phyloP scores from a whole-genome alignment of 2,888 invertebrate species.

The Ormyrus nitidulus region DNA sequence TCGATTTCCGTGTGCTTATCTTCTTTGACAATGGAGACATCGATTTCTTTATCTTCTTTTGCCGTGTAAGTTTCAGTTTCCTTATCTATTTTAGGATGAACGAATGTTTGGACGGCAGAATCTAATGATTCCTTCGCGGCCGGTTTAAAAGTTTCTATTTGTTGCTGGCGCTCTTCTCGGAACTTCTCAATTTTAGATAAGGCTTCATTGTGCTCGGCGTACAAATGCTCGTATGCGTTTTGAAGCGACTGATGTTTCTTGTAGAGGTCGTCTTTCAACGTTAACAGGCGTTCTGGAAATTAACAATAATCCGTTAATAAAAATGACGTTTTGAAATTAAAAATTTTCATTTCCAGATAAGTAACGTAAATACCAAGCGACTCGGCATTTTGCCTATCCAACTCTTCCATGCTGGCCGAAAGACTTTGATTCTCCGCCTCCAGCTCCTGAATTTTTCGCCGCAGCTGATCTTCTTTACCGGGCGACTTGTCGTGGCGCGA shows the following conservation, averaged over 20 bases:
- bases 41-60: conserved; percentile 29
- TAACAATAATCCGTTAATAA: conserved; percentile 1
- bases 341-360: too few species aligned
- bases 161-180: conserved; percentile 6
- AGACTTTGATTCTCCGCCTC: conserved; percentile 79
- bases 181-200: conserved; percentile 64
- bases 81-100: conserved; percentile 29
- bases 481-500: conserved; percentile 4
- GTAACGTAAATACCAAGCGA: conserved; percentile 77
- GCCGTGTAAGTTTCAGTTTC: conserved; percentile 40
- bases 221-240: conserved; percentile 76
- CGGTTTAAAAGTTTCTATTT: conserved; percentile 32
- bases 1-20: conserved; percentile 5
- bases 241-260: conserved; percentile 78
- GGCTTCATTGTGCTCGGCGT: conserved; percentile 71
- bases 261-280: conserved; percentile 75
- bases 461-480: conserved; percentile 64
- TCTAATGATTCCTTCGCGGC: conserved; percentile 29
- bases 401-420: conserved; percentile 81
- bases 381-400: conserved; percentile 84
- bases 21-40: background rate
- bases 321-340: too few species aligned
- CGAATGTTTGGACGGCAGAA: conserved; percentile 43
- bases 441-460: conserved; percentile 77
- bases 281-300: conserved; percentile 71